These are phyloP conservation scores for Orius laevigatus DNA, from an alignment of 1,140 invertebrate species.

Conservation along the genomic window DNA sequence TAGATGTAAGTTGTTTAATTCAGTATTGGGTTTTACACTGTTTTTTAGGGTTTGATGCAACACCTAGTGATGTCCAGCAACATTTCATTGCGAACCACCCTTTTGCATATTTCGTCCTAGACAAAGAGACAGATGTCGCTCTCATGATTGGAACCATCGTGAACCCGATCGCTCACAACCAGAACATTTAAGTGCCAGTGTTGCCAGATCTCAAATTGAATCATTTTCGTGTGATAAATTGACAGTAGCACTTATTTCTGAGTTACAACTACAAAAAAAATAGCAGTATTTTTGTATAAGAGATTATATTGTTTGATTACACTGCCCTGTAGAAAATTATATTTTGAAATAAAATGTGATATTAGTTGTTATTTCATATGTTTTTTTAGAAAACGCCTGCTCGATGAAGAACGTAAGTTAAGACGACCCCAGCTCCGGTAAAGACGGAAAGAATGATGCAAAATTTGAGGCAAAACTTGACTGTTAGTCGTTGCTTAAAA, in stretches of 20 bases:
- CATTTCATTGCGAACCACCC: constrained; percentile 54
- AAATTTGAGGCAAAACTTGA: too few relatives aligned
- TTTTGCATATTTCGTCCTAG: constrained; percentile 67
- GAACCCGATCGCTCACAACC: constrained; percentile 35
- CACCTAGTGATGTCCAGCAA: constrained; percentile 17
- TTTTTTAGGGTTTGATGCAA: constrained; percentile 19
- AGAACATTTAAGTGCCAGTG: not conserved
- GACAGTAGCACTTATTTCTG: not conserved
- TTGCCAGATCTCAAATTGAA: not conserved
- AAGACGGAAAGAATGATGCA: too few relatives aligned
- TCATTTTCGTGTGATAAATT: not conserved
- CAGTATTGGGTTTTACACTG: not conserved
- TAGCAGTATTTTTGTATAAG: too few relatives aligned
- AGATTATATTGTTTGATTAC: too few relatives aligned
- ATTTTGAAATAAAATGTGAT: too few relatives aligned
- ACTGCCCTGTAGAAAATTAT: too few relatives aligned
- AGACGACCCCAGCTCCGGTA: too few relatives aligned
- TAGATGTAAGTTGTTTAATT: constrained; percentile 12
- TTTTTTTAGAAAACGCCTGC: too few relatives aligned
- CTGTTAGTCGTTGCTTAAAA: too few relatives aligned
- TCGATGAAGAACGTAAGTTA: too few relatives aligned
- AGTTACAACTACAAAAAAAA: too few relatives aligned
- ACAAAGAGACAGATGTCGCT: constrained; percentile 52
- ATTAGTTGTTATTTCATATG: too few relatives aligned
- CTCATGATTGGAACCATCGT: constrained; percentile 63